Percentiles rank a stretch among this genome's conserved stretches.
phyloP scores from a whole-genome alignment of 2,797 vertebrate species.

The Lagorchestes hirsutus region DNA sequence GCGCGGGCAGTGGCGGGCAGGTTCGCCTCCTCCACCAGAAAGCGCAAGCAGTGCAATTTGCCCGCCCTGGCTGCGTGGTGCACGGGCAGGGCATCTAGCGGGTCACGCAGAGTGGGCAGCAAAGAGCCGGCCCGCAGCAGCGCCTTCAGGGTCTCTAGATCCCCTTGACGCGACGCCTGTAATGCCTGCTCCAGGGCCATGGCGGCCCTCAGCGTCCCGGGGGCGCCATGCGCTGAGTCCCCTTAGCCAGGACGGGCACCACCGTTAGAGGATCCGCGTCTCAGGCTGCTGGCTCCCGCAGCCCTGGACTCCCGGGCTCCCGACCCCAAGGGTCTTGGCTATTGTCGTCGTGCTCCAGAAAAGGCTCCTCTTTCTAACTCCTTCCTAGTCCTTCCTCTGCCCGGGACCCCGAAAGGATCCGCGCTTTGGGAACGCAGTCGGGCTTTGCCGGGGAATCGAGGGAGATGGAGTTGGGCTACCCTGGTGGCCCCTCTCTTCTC shows the following conservation, averaged over 20 bases:
- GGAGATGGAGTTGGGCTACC: background rate
- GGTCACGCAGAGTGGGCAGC: constrained; percentile 87
- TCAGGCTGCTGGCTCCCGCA: background rate
- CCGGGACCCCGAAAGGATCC: background rate
- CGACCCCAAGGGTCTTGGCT: constrained; percentile 24
- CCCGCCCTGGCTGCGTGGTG: constrained; percentile 95
- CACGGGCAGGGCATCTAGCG: constrained; percentile 91
- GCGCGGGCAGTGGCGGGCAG: constrained; percentile 88
- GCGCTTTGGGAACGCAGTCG: constrained; percentile 20
- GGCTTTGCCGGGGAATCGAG: background rate
- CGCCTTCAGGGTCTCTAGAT: constrained; percentile 89
- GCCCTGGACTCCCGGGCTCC: background rate
- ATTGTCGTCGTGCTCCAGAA: background rate
- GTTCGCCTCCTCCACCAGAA: constrained; percentile 92
- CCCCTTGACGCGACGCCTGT: constrained; percentile 92
- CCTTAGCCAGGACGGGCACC: background rate
- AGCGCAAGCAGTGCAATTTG: constrained; percentile 92
- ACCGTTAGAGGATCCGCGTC: background rate
- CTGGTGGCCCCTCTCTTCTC: background rate
- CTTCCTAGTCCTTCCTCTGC: background rate
- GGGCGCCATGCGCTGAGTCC: constrained; percentile 31
- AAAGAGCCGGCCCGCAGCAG: constrained; percentile 88
- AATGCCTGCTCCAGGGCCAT: constrained; percentile 92
- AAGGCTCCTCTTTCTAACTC: background rate
- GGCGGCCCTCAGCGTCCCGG: constrained; percentile 49